Conservation (phyloP, 2,888 invertebrate species). For the Conus canariensis region DNA sequence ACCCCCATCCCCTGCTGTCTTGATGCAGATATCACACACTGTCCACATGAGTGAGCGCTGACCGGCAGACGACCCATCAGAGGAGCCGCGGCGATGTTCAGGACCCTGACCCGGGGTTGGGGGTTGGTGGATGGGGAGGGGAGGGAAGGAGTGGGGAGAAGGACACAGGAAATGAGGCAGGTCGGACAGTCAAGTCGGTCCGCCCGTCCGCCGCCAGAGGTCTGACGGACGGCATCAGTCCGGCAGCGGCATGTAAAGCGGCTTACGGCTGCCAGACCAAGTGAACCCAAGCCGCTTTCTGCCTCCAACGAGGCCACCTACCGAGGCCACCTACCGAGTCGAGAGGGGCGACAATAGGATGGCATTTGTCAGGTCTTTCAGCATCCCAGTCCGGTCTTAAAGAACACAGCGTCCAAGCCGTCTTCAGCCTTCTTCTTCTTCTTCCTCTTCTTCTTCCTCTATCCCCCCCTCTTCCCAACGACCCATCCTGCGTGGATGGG, state of each 20-base stretch:
- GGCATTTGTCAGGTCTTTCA: constrained; percentile 22
- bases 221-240: too few species aligned
- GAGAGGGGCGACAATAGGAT: constrained; percentile 8
- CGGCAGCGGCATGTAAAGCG: background rate
- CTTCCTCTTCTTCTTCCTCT: background rate
- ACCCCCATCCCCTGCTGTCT: too few species aligned
- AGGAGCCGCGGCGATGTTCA: too few species aligned
- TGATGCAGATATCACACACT: too few species aligned
- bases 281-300: constrained; percentile 11
- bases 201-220: too few species aligned
- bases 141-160: too few species aligned
- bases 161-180: background rate
- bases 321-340: background rate
- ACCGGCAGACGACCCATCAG: background rate
- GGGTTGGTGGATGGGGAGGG: too few species aligned
- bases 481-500: background rate
- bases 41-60: background rate
- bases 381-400: constrained; percentile 16
- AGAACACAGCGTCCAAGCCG: constrained; percentile 13
- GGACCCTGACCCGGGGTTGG: too few species aligned
- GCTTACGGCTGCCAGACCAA: background rate
- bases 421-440: background rate
- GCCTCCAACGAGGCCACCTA: background rate
- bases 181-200: background rate
- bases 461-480: background rate